These are phyloP conservation scores for Nycteola revayana DNA, from an alignment of 2,888 invertebrate genomes.

Conservation along the genomic window DNA sequence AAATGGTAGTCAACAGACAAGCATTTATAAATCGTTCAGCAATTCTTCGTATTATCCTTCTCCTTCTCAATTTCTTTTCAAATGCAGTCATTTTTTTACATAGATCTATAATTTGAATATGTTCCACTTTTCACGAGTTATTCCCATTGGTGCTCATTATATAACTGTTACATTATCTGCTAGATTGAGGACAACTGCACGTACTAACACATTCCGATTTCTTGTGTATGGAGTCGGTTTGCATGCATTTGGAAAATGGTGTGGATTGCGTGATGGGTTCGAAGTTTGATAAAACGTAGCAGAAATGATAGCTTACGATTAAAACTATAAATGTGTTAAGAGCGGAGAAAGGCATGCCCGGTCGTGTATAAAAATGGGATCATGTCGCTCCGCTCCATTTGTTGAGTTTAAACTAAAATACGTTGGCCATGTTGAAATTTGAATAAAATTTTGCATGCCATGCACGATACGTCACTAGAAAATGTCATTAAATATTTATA, in stretches of 20 bases:
- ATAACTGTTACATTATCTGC: slow-evolving; percentile 6
- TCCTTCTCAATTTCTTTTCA: slow-evolving; percentile 45
- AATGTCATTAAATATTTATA: slow-evolving; percentile 8
- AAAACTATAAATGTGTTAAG: slow-evolving; percentile 45
- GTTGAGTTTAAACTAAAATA: slow-evolving; percentile 31
- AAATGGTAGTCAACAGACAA: slow-evolving; percentile 52
- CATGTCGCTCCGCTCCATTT: slow-evolving; percentile 51
- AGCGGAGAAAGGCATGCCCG: slow-evolving; percentile 52
- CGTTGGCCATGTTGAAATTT: slow-evolving; percentile 40
- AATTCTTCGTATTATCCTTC: slow-evolving; percentile 41
- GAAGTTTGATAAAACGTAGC: slow-evolving; percentile 40
- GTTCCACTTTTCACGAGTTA: too few species aligned
- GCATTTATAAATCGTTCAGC: slow-evolving; percentile 50
- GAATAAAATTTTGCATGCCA: slow-evolving; percentile 22
- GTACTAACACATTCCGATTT: slow-evolving; percentile 45
- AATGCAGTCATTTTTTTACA: slow-evolving; percentile 38
- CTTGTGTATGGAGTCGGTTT: slow-evolving; percentile 24
- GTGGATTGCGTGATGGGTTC: slow-evolving; percentile 24
- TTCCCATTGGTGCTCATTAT: too few species aligned
- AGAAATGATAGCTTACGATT: slow-evolving; percentile 49
- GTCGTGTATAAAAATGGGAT: slow-evolving; percentile 29
- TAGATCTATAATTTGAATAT: too few species aligned
- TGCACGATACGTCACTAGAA: too few species aligned
- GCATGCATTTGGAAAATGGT: too few species aligned
- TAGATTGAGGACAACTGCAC: slow-evolving; percentile 39